These are phyloP conservation scores for Nesometra sesokonis DNA, from an alignment of 35 echinoderm and acorn worm species.

Conservation along the genomic window DNA sequence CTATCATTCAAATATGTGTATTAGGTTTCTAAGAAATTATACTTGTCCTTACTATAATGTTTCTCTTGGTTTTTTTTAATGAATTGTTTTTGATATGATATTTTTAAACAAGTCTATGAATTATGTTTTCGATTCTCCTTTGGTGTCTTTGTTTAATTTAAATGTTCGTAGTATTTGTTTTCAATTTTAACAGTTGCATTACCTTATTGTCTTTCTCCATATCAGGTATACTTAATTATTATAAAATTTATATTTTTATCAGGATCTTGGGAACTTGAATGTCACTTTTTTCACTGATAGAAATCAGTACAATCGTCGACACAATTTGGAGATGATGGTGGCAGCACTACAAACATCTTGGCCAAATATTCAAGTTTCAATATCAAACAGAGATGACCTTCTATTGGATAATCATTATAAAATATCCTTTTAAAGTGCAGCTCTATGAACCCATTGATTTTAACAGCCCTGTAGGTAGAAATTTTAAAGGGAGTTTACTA, in stretches of 20 bases:
- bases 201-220: neutral
- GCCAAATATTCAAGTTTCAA: slow-evolving; percentile 51
- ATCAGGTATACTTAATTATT: neutral
- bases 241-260: neutral
- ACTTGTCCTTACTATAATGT: too few relatives aligned
- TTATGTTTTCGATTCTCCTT: too few relatives aligned
- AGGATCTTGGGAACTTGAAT: slow-evolving; percentile 93
- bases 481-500: too few relatives aligned
- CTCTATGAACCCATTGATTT: too few relatives aligned
- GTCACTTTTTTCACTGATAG: slow-evolving; percentile 78
- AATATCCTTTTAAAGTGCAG: slow-evolving; percentile 49
- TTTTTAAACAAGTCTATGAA: too few relatives aligned
- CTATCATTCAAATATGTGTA: too few relatives aligned
- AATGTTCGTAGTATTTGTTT: neutral
- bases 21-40: too few relatives aligned
- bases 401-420: slow-evolving; percentile 64
- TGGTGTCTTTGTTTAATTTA: too few relatives aligned
- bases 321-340: slow-evolving; percentile 56
- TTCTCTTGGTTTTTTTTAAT: too few relatives aligned
- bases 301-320: slow-evolving; percentile 45
- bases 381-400: slow-evolving; percentile 62
- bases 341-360: slow-evolving; percentile 32
- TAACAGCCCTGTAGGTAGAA: too few relatives aligned
- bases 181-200: neutral
- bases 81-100: too few relatives aligned